Evolutionary conservation across 2,888 invertebrate species (phyloP), one percentile per base, ranked within the genome.

Genomic region (Stenolophus ochropezus): DNA sequence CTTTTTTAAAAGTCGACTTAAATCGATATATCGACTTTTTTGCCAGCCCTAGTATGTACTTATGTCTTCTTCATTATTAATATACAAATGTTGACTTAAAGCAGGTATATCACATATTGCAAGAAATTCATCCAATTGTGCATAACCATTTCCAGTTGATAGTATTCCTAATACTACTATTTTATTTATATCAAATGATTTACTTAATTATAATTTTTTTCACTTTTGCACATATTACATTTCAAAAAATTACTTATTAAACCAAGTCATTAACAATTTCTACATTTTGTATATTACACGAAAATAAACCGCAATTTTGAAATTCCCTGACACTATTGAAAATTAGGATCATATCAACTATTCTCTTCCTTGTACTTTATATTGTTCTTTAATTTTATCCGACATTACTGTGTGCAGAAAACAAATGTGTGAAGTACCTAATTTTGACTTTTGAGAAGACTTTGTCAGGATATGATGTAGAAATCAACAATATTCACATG

Each of bases 171-270:
- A 53, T 53, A 16, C 53, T 53, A 18, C 14, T 16, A 6, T 11
- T 11, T 49, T 49, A 49, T 49, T 49, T 49, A 49, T 49, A 11
- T 49, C 49, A 49, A 49, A 49, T 49, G 49, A 49, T 49, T 49
- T 49, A 5, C 49, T 49, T 53, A 14, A 53, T 53, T 53, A 53
- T 53, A 16, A 53, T 53, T 4, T 53, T 49, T 53, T 53, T 53
- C 53, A 53, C 53, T 53, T 53, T 53, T 53, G 53, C 53, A 53
- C 53, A 53, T 53, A 53, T 53, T 53, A 18, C 53, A 53, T 18
- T 53, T 53, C 53, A 53, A 53, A 53, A 53, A 53, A 16, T 53
- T 53, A 18, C 53, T 53, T 5, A 53, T 18, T 53, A 53, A 53
- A 6, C 53, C 53, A 4, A 53, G 16, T 53, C 53, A 53, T 53